These are phyloP conservation scores for Ganaspis brasiliensis DNA, from an alignment of 2,888 invertebrate species.

Conservation along the genomic window DNA sequence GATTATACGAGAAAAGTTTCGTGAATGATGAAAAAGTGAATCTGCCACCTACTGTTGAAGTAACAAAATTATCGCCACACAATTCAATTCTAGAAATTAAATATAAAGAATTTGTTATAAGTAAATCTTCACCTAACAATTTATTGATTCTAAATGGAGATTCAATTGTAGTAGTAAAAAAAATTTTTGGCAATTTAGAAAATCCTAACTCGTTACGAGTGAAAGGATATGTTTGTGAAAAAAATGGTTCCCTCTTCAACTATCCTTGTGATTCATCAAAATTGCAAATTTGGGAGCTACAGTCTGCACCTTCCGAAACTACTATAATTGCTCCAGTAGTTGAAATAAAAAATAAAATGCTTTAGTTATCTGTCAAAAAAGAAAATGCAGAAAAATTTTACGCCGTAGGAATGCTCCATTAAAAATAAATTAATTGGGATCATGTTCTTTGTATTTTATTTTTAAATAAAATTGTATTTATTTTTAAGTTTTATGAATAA, in stretches of 20 bases:
- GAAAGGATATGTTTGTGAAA: not conserved
- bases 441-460: no score
- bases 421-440: not conserved
- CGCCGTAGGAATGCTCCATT: conserved; percentile 15
- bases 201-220: not conserved
- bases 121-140: conserved; percentile 35
- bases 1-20: conserved; percentile 46
- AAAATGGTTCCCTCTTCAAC: not conserved
- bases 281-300: not conserved
- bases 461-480: no score
- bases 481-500: no score
- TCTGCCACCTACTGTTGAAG: not conserved
- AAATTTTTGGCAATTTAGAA: not conserved
- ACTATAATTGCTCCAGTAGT: no score
- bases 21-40: not conserved
- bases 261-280: conserved; percentile 5
- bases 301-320: no score
- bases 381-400: conserved; percentile 2
- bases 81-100: conserved; percentile 6
- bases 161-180: not conserved
- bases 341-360: not conserved
- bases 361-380: not conserved
- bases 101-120: conserved; percentile 40
- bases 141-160: conserved; percentile 11
- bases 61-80: conserved; percentile 21